Evolutionary conservation across 2,113 vertebrate genomes (phyloP).

Genomic region (Pelmatolapia mariae): DNA sequence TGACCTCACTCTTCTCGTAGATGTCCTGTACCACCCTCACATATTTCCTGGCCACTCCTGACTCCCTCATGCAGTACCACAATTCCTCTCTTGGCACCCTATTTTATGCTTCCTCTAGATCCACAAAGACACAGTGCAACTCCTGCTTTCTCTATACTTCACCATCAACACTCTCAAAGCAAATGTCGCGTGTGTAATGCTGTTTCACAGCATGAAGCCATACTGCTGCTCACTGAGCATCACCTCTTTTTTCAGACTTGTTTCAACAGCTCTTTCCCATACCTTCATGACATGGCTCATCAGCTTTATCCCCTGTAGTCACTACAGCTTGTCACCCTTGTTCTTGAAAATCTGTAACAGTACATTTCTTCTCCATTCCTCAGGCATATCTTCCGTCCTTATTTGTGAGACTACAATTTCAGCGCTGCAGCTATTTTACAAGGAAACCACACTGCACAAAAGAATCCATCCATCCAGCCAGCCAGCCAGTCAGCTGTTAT

Average conservation of each 20-base stretch:
- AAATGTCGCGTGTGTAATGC: not conserved
- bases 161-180: not conserved
- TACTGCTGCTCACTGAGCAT: not conserved
- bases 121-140: not conserved
- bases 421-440: not conserved
- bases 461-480: not conserved
- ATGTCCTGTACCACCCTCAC: not conserved
- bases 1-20: not conserved
- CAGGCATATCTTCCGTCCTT: not conserved
- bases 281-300: not conserved
- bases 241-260: not conserved
- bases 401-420: not conserved
- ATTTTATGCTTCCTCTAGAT: not conserved
- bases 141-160: not conserved
- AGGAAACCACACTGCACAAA: not conserved
- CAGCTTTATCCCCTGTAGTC: not conserved
- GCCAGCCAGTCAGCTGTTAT: accelerated
- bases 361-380: not conserved
- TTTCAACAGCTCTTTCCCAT: not conserved
- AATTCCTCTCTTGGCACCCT: accelerated
- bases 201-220: not conserved
- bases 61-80: not conserved
- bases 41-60: not conserved
- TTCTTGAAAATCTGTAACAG: not conserved
- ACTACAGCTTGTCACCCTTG: not conserved